A percentile compares a stretch with the other conserved stretches of the same genome.
phyloP scores from a whole-genome alignment of 2,113 vertebrate species.

The Cephalopholis sonnerati region DNA sequence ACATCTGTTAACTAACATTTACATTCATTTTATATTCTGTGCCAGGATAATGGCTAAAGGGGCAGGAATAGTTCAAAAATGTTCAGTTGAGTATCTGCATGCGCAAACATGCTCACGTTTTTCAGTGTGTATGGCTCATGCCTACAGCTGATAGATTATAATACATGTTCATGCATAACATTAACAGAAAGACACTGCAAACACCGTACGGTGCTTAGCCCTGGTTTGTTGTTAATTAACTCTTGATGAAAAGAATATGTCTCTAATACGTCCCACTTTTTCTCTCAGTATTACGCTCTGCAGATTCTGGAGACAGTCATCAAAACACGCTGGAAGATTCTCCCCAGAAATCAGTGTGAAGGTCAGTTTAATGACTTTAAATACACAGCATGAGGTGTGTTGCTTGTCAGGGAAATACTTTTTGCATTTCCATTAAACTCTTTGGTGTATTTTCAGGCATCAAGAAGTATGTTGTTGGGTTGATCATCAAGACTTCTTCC shows the following conservation, averaged over 20 bases:
- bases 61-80: neutral
- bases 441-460: constrained; percentile 85
- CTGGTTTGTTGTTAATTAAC: neutral
- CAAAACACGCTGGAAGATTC: constrained; percentile 99
- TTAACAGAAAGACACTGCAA: neutral
- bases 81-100: neutral
- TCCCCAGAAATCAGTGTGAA: constrained; percentile 97
- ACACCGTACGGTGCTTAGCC: accelerated
- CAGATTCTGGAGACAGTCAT: constrained; percentile 99
- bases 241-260: neutral
- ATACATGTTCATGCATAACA: neutral
- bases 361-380: constrained; percentile 68
- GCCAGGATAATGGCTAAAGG: neutral
- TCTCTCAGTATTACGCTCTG: constrained; percentile 96
- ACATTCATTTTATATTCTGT: neutral
- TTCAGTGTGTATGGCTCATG: too few species aligned
- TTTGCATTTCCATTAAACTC: neutral
- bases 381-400: neutral
- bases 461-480: constrained; percentile 97
- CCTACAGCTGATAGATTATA: neutral
- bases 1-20: neutral
- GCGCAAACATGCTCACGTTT: neutral
- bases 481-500: constrained; percentile 98
- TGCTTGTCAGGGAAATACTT: neutral
- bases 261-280: constrained; percentile 30